Conservation (phyloP, 2,888 invertebrate genomes). For the Drosophila lacicola region DNA sequence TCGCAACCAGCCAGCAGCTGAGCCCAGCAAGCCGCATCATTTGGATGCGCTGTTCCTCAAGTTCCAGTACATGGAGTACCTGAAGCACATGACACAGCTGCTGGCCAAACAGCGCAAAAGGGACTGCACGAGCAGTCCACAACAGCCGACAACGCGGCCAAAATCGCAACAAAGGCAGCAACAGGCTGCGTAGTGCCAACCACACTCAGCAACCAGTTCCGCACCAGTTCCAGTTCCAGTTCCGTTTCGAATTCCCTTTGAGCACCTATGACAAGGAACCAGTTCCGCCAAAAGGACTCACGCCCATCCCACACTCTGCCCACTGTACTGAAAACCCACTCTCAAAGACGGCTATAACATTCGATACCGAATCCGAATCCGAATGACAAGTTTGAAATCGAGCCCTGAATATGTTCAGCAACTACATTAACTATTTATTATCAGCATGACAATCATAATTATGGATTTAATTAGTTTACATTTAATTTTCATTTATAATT, state of each 20-base stretch:
- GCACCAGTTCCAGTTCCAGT: neutral
- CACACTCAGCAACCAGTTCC: neutral
- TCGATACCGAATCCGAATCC: slow-evolving; percentile 32
- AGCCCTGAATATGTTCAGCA: slow-evolving; percentile 27
- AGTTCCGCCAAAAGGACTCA: neutral
- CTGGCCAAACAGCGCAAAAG: slow-evolving; percentile 48
- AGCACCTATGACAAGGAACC: slow-evolving; percentile 2
- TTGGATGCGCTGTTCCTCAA: slow-evolving; percentile 75
- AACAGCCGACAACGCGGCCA: too few relatives aligned
- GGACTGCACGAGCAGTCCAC: slow-evolving; percentile 10
- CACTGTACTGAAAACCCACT: slow-evolving; percentile 34
- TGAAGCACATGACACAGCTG: slow-evolving; percentile 60
- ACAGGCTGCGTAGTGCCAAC: slow-evolving; percentile 1
- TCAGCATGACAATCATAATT: slow-evolving; percentile 15
- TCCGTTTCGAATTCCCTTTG: neutral
- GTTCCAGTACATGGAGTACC: slow-evolving; percentile 60
- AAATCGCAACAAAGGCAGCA: slow-evolving; percentile 1
- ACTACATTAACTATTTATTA: slow-evolving; percentile 48
- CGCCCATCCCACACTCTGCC: slow-evolving; percentile 6
- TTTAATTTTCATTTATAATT: neutral
- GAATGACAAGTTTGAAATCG: slow-evolving; percentile 26
- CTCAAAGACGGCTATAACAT: slow-evolving; percentile 54
- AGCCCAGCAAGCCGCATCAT: slow-evolving; percentile 21
- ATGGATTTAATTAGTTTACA: neutral
- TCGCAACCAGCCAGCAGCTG: neutral